Conservation (phyloP, 2,113 vertebrate species). For the Stomatorhinus ivindoensis region DNA sequence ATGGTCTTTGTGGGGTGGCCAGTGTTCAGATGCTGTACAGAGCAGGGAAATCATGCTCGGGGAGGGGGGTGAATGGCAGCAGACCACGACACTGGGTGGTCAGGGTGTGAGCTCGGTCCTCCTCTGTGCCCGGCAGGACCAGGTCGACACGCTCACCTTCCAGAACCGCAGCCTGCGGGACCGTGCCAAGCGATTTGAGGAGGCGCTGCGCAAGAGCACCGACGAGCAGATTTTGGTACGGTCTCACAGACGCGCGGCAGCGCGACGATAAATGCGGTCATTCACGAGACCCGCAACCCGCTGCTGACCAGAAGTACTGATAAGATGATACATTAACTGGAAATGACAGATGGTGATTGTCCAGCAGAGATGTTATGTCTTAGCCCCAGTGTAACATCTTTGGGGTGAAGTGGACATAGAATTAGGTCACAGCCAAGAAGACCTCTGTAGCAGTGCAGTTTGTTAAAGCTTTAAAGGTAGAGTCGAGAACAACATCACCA, state of each 20-base stretch:
- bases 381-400: neutral
- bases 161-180: conserved; percentile 87
- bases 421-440: neutral
- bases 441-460: neutral
- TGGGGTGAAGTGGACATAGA: neutral
- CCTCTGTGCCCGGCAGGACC: conserved; percentile 64
- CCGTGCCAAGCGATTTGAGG: conserved; percentile 87
- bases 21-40: neutral
- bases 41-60: too few relatives aligned
- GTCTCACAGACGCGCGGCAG: neutral
- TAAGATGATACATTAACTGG: neutral
- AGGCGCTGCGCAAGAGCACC: conserved; percentile 82
- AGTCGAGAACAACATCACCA: neutral
- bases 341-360: neutral
- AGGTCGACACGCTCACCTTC: conserved; percentile 93
- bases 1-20: neutral
- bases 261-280: neutral
- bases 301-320: neutral
- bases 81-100: neutral
- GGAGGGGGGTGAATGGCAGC: neutral
- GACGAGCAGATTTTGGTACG: conserved; percentile 93
- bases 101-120: neutral
- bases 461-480: neutral
- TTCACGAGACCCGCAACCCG: neutral
- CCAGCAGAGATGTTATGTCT: neutral